Evolutionary conservation across 2,797 vertebrate genomes (phyloP), one percentile per base, ranked within the genome.

Genomic region (Leucoraja ocellata): DNA sequence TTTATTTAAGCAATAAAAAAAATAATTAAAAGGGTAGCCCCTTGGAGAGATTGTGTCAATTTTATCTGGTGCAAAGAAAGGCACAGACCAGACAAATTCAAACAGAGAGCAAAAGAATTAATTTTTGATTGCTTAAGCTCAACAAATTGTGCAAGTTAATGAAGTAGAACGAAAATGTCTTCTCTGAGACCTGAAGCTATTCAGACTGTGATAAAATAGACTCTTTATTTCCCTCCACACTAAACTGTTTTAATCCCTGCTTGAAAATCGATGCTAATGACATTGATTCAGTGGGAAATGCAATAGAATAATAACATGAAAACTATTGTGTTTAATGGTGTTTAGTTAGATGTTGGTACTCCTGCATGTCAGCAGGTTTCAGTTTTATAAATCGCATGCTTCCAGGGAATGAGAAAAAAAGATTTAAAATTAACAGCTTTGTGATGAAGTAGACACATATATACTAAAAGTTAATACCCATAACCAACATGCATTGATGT

Each of bases 21-120:
- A 97, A 97, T 97, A 97, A 97, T 97, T 97, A 97, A 97, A 96
- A 97, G 96, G 96, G 95, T 96, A 96, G 97, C 97, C 96, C 96
- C 96, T 97, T 95, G 95, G 96, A 97, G 96, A 97, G 95, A 96
- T 96, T 96, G 96, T 95, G 96, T 96, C 95, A 95, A 92, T 96
- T 96, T 97, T 97, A 96, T 96, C 95, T 95, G 95, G 95, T 96
- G 96, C 71, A 76, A 76, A 76, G 90, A 92, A 92, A 96, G 94
- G 95, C 95, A 96, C 95, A 93, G 91, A 96, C 96, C 95, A 96
- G 96, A 95, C 96, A 96, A 96, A 95, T 96, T 97, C 95, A 93
- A 94, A 94, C 96, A 96, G 96, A 96, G 93, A 96, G 96, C 96
- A 95, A 96, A 96, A 96, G 95, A 97, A 97, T 97, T 97, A 97